Conservation (phyloP, 2,888 invertebrate species). For the Ectobius pallidus region DNA sequence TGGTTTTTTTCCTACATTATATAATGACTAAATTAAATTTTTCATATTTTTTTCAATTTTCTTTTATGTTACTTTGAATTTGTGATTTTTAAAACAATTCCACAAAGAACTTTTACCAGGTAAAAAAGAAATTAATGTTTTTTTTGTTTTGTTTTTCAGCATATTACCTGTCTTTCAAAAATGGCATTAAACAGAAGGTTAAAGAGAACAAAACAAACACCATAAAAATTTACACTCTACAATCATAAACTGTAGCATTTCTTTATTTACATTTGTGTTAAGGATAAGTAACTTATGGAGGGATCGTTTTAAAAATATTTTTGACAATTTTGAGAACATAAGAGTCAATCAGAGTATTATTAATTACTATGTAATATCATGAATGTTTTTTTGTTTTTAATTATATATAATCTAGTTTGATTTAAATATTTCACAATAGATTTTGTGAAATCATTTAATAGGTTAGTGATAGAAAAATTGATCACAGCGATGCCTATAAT, state of each 20-base stretch:
- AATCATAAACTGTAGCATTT: no score
- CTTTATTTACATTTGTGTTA: no score
- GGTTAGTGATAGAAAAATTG: slow-evolving; percentile 8
- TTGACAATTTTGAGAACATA: neutral
- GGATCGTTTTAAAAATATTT: neutral
- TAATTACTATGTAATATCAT: neutral
- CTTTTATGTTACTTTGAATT: neutral
- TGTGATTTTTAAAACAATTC: neutral
- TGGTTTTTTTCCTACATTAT: slow-evolving; percentile 27
- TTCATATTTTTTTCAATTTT: neutral
- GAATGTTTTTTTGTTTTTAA: neutral
- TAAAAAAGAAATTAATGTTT: neutral
- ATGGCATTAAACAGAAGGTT: neutral
- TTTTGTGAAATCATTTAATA: neutral
- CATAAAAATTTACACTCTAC: neutral
- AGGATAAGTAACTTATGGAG: no score
- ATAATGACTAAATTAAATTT: neutral
- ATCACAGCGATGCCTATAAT: neutral
- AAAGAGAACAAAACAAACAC: neutral
- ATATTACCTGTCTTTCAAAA: neutral
- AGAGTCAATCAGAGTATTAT: neutral
- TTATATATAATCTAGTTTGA: neutral
- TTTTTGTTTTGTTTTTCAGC: neutral
- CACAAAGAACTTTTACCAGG: neutral
- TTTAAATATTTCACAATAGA: neutral